Evolutionary conservation across 1,140 invertebrate species (phyloP).

Genomic region (Atopsyche davidsoni): DNA sequence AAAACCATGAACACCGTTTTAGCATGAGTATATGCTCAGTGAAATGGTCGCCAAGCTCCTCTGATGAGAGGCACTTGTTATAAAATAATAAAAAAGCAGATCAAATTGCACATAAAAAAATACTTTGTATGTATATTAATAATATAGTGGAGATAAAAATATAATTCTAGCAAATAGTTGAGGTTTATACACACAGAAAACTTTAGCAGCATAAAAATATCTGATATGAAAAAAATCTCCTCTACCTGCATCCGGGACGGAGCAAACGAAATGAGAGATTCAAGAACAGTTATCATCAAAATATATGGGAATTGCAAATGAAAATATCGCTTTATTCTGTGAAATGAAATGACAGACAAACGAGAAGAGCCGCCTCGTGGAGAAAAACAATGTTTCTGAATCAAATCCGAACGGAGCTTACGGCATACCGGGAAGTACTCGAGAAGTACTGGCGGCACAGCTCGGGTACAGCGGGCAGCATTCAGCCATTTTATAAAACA

Average conservation of each 20-base stretch:
- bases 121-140: too few species aligned
- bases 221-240: not conserved
- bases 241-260: not conserved
- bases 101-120: too few species aligned
- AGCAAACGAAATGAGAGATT: conserved; percentile 3
- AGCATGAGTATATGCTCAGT: too few species aligned
- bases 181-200: too few species aligned
- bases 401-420: conserved; percentile 9
- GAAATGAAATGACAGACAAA: not conserved
- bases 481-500: not conserved
- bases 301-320: conserved; percentile 12
- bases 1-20: too few species aligned
- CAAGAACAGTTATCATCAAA: conserved; percentile 19
- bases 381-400: conserved; percentile 8
- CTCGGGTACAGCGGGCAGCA: too few species aligned
- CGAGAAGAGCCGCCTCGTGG: not conserved
- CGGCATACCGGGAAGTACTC: conserved; percentile 6
- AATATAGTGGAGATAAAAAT: too few species aligned
- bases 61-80: too few species aligned
- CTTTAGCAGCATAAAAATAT: too few species aligned
- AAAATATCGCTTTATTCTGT: conserved; percentile 16
- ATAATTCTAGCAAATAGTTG: too few species aligned
- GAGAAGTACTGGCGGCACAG: conserved; percentile 11
- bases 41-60: too few species aligned
- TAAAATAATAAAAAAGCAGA: too few species aligned